Percentiles rank a stretch among this genome's conserved stretches.
These are phyloP conservation scores for Dyspetes luteomarginatus DNA, from an alignment of 2,888 invertebrate genomes.

Conservation along the genomic window DNA sequence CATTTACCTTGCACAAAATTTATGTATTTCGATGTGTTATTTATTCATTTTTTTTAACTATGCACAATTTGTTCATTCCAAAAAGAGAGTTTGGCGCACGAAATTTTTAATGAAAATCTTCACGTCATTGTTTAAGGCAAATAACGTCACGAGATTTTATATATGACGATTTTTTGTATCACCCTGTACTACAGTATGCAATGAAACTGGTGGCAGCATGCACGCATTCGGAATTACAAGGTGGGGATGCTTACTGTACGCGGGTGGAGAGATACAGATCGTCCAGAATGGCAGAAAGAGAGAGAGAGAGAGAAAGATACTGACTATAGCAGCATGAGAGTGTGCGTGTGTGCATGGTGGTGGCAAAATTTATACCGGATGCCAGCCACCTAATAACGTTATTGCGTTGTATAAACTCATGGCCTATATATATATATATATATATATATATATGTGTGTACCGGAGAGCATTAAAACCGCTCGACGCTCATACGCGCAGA, in stretches of 20 bases:
- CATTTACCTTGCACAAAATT: background rate
- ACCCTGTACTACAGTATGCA: constrained; percentile 37
- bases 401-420: constrained; percentile 80
- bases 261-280: constrained; percentile 44
- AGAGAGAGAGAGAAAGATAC: background rate
- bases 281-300: constrained; percentile 16
- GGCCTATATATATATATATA: constrained; percentile 28
- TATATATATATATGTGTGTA: constrained; percentile 29
- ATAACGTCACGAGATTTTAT: background rate
- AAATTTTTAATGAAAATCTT: background rate
- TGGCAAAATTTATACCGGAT: constrained; percentile 81
- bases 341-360: constrained; percentile 62
- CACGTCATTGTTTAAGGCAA: background rate
- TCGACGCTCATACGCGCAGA: constrained; percentile 71
- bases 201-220: constrained; percentile 52
- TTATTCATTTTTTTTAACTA: background rate
- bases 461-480: constrained; percentile 77
- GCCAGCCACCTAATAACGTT: constrained; percentile 82
- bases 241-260: constrained; percentile 40
- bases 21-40: background rate
- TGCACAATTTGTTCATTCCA: background rate
- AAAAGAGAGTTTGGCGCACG: background rate
- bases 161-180: constrained; percentile 15
- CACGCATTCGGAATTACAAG: constrained; percentile 27
- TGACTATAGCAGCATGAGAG: constrained; percentile 12